Conservation (phyloP, 2,113 vertebrate genomes). For the Sisor rabdophorus region DNA sequence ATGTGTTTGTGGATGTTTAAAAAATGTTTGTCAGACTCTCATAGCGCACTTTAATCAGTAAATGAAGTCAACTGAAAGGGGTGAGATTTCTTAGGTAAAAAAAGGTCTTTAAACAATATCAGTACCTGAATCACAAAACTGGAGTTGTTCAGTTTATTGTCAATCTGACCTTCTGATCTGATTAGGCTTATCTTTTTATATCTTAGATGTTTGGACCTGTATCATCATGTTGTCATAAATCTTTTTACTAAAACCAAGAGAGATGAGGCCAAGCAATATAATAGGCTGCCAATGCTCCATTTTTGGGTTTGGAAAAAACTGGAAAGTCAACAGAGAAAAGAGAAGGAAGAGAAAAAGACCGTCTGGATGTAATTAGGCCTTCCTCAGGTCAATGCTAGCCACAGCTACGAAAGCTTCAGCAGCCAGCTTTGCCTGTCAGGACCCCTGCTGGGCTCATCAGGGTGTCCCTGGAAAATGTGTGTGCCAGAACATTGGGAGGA, state of each 20-base stretch:
- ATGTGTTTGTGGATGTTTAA: background rate
- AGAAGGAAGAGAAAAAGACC: slow-evolving; percentile 43
- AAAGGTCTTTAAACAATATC: background rate
- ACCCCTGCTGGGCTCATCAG: slow-evolving; percentile 74
- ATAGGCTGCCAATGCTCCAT: slow-evolving; percentile 71
- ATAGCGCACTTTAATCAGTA: background rate
- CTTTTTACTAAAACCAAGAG: slow-evolving; percentile 23
- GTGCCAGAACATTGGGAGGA: slow-evolving; percentile 58
- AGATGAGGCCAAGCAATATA: slow-evolving; percentile 66
- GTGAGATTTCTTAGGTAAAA: no score
- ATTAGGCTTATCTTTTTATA: slow-evolving; percentile 14
- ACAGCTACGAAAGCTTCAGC: slow-evolving; percentile 64
- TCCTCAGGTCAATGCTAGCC: slow-evolving; percentile 70
- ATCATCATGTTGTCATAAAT: slow-evolving; percentile 28
- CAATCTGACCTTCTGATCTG: background rate
- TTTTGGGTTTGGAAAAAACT: slow-evolving; percentile 61
- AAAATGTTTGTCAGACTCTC: background rate
- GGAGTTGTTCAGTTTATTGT: background rate
- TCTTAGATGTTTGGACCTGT: slow-evolving; percentile 8
- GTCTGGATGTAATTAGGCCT: slow-evolving; percentile 84
- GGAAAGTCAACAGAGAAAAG: slow-evolving; percentile 17
- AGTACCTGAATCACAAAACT: background rate
- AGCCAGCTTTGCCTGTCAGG: slow-evolving; percentile 75
- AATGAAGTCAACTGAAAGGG: background rate
- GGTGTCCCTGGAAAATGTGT: slow-evolving; percentile 68